Evolutionary conservation across 2,888 invertebrate genomes (phyloP).

Genomic region (Thumatha senex): DNA sequence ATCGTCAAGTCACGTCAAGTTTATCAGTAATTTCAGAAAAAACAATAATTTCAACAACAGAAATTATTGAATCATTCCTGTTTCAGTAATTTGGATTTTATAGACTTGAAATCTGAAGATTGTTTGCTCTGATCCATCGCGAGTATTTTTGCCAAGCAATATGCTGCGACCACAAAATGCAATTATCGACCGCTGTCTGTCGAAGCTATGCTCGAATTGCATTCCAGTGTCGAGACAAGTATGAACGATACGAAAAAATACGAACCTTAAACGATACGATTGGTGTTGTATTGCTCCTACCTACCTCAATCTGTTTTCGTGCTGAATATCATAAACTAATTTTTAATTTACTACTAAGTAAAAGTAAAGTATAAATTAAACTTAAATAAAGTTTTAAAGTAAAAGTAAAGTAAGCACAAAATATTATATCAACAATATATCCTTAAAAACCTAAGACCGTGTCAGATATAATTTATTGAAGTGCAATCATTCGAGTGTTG

Average conservation of each 20-base stretch:
- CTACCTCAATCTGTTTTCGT: not conserved
- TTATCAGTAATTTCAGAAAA: too few relatives aligned
- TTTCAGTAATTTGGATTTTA: not conserved
- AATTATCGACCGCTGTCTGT: slow-evolving; percentile 79
- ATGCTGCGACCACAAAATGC: slow-evolving; percentile 77
- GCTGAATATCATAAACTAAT: not conserved
- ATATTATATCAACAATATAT: too few relatives aligned
- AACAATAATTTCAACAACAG: too few relatives aligned
- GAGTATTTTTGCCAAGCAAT: slow-evolving; percentile 67
- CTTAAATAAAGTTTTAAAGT: too few relatives aligned
- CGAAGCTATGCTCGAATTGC: slow-evolving; percentile 73
- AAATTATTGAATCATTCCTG: too few relatives aligned
- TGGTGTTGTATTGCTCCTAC: slow-evolving; percentile 21
- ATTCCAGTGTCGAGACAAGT: slow-evolving; percentile 65
- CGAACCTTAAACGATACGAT: slow-evolving; percentile 30
- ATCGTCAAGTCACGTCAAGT: too few relatives aligned
- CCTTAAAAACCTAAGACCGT: too few relatives aligned
- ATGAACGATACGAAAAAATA: slow-evolving; percentile 50
- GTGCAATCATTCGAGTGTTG: too few relatives aligned
- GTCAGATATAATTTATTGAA: too few relatives aligned
- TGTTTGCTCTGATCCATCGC: slow-evolving; percentile 75
- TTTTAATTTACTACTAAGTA: too few relatives aligned
- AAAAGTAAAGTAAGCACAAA: too few relatives aligned
- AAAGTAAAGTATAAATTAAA: too few relatives aligned
- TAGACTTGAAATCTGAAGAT: slow-evolving; percentile 68